Percentiles rank a stretch among this genome's conserved stretches.
These are phyloP conservation scores for Physocephala rufipes DNA, from an alignment of 2,888 invertebrate genomes.

Conservation along the genomic window DNA sequence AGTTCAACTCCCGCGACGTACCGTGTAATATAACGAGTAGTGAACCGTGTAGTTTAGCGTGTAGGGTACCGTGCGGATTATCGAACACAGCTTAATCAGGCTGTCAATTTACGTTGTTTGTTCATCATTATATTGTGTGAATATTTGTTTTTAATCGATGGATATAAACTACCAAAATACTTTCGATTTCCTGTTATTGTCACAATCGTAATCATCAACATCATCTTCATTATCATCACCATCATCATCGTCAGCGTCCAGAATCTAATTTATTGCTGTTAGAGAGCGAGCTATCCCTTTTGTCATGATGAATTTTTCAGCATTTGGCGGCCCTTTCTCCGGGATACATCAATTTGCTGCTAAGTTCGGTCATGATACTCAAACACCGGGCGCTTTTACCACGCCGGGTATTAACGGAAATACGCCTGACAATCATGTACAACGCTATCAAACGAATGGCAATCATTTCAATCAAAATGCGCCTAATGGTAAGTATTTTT, in stretches of 20 bases:
- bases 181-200: background rate
- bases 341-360: conserved; percentile 67
- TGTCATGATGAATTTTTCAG: conserved; percentile 67
- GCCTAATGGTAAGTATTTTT: conserved; percentile 62
- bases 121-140: background rate
- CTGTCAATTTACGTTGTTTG: background rate
- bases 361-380: conserved; percentile 64
- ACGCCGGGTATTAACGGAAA: conserved; percentile 61
- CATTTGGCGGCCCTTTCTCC: conserved; percentile 66
- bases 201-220: too few relatives aligned
- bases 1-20: conserved; percentile 29
- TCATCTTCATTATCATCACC: conserved; percentile 22
- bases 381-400: conserved; percentile 64
- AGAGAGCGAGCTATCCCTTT: too few relatives aligned
- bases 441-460: conserved; percentile 66
- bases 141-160: background rate
- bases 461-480: conserved; percentile 66
- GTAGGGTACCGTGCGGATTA: background rate
- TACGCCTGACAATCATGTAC: conserved; percentile 63
- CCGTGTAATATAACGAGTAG: too few relatives aligned
- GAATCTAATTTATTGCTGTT: too few relatives aligned
- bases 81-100: background rate
- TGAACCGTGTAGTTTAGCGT: background rate
- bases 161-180: background rate
- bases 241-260: too few relatives aligned